phyloP scores from a whole-genome alignment of 92 coral and sea anemone species.

The Montipora capitata region DNA sequence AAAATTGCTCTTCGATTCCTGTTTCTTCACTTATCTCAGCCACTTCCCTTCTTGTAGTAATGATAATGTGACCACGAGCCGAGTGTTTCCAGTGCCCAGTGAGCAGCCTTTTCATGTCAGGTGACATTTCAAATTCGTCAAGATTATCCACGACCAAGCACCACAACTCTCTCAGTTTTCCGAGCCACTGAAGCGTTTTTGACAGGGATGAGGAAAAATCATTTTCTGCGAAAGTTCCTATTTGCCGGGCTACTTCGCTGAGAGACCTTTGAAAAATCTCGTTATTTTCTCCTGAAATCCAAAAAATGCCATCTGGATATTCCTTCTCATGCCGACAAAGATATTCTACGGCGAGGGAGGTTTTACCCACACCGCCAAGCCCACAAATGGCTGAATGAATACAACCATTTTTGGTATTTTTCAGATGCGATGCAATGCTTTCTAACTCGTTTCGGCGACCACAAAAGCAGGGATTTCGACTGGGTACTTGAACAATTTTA shows the following conservation, averaged over 20 bases:
- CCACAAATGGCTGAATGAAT: constrained; percentile 78
- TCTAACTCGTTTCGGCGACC: constrained; percentile 76
- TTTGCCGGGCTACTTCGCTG: constrained; percentile 74
- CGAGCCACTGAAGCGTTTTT: constrained; percentile 71
- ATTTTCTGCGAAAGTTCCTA: constrained; percentile 70
- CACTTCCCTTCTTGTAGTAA: constrained; percentile 87
- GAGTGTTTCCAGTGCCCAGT: constrained; percentile 81
- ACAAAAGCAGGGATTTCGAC: constrained; percentile 72
- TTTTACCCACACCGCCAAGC: constrained; percentile 92
- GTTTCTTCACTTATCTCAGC: constrained; percentile 63
- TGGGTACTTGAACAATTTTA: constrained; percentile 69
- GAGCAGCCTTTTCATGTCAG: constrained; percentile 75
- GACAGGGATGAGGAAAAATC: constrained; percentile 74
- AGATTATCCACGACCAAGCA: constrained; percentile 84
- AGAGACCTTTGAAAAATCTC: constrained; percentile 76
- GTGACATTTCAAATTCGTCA: constrained; percentile 80
- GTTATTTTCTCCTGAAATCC: constrained; percentile 90
- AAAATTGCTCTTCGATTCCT: constrained; percentile 60
- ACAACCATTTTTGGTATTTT: constrained; percentile 33
- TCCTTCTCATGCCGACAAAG: constrained; percentile 50
- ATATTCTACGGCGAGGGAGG: constrained; percentile 88
- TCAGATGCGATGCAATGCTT: constrained; percentile 31
- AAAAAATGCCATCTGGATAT: constrained; percentile 88
- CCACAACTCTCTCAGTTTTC: constrained; percentile 60
- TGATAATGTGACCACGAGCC: constrained; percentile 80